A percentile compares a stretch with the other conserved stretches of the same genome.
Conservation (phyloP, 37 sponge, comb jelly and placozoan genomes). For the Diacarnus erythraeanus region DNA sequence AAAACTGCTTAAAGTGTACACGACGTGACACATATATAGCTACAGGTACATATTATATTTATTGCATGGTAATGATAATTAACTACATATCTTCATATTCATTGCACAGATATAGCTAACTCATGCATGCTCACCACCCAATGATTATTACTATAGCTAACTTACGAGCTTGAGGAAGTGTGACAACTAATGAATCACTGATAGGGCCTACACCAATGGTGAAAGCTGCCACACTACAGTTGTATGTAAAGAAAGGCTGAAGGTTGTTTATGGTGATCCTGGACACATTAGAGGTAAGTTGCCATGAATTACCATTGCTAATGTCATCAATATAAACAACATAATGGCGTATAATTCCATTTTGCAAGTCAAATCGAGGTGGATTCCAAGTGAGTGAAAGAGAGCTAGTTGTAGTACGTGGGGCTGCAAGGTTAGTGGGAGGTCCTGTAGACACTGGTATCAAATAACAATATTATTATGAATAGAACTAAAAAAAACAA, state of each 20-base stretch:
- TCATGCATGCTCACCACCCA: too few species aligned
- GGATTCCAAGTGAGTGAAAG: constrained; percentile 25
- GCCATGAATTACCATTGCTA: background rate
- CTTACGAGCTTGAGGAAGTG: constrained; percentile 9
- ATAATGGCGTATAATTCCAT: constrained; percentile 33
- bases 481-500: too few species aligned
- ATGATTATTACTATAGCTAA: too few species aligned
- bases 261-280: background rate
- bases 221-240: constrained; percentile 10
- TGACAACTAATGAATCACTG: background rate
- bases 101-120: too few species aligned
- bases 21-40: too few species aligned
- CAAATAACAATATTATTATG: too few species aligned
- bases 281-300: background rate
- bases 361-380: constrained; percentile 13
- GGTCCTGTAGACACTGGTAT: background rate
- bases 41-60: too few species aligned
- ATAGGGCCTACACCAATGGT: constrained; percentile 1
- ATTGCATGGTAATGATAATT: too few species aligned
- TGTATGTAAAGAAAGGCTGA: constrained; percentile 9
- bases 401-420: background rate
- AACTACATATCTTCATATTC: too few species aligned
- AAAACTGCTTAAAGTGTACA: too few species aligned
- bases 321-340: constrained; percentile 1
- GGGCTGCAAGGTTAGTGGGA: background rate